Evolutionary conservation across 2,797 vertebrate genomes (phyloP), one percentile per base, ranked within the genome.

Genomic region (Serranus cabrilla): DNA sequence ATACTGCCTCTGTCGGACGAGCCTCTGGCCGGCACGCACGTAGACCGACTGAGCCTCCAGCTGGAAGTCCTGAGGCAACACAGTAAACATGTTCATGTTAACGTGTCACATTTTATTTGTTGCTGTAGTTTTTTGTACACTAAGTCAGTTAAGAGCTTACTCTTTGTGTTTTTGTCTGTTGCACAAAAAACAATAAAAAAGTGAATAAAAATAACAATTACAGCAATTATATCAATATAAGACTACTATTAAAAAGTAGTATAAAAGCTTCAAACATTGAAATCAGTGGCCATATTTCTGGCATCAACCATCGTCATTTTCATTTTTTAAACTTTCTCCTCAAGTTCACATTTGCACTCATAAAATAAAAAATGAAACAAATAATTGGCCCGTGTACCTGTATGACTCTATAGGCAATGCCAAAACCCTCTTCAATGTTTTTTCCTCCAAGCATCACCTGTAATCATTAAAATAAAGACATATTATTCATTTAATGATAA

Each of bases 401-500:
- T 78, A 99, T 95, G 70, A 99, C 97, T 90, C 98, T 95, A 93
- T 98, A 99, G 9, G 98, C 97, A 61, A 99, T 97, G 62, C 98
- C 98, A 81, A 99, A 99, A 0, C 98, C 98, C 73, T 99, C 98
- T 77, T 99, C 98, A 39, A 99, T 96, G 86, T 99, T 99, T 91
- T 98, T 99, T 13, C 98, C 98, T 87, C 97, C 98, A 27, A 99
- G 91, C 95, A 99, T 98, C 90, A 98, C 97, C 98, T 99, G 89
- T 5, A 87, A 54, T 25, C 42, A 54, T 0, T 47, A 37, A 65
- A 67, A 5, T 6, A 52, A 67, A 39, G 0, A 23, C 34, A 49
- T 1, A 8, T 21, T 13, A 18, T 2, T 23, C 2, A 27, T 25
- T 34, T 51, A 10, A 54, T 40, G 0, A 42, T 7, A 3, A 50